Evolutionary conservation across 1,140 invertebrate species (phyloP).

Genomic region (Lanistes nyassanus): DNA sequence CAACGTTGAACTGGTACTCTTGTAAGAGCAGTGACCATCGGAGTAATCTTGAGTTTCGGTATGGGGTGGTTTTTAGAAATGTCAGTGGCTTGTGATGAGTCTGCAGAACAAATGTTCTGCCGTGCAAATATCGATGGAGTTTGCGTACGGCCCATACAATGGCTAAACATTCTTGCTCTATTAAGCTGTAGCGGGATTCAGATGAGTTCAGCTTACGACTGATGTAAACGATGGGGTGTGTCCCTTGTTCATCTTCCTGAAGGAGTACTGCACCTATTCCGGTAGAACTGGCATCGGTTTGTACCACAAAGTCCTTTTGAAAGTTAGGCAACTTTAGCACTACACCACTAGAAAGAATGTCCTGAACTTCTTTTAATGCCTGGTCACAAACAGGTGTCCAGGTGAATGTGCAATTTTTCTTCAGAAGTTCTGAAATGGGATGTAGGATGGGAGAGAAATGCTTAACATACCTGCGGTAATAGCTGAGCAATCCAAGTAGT

Average conservation of each 20-base stretch:
- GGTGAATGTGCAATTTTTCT: neutral
- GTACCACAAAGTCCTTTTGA: neutral
- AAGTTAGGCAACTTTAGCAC: slow-evolving; percentile 10
- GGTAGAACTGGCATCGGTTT: no score
- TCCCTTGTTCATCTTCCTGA: neutral
- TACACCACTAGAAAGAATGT: no score
- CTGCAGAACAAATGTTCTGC: slow-evolving; percentile 1
- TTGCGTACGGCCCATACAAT: neutral
- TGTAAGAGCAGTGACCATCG: neutral
- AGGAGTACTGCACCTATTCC: no score
- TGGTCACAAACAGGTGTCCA: neutral
- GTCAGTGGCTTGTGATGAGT: slow-evolving; percentile 12
- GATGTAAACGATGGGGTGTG: neutral
- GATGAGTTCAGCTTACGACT: neutral
- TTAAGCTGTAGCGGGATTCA: neutral
- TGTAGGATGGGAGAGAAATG: neutral
- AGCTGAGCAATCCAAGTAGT: neutral
- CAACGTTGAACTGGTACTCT: neutral
- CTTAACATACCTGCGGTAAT: neutral
- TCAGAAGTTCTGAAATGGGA: slow-evolving; percentile 5
- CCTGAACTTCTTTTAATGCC: no score
- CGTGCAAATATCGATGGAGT: neutral
- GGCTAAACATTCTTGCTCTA: neutral
- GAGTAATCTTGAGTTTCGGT: neutral
- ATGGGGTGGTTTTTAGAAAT: neutral